phyloP scores from a whole-genome alignment of 1,140 invertebrate species.

The Rhizoglyphus robini region DNA sequence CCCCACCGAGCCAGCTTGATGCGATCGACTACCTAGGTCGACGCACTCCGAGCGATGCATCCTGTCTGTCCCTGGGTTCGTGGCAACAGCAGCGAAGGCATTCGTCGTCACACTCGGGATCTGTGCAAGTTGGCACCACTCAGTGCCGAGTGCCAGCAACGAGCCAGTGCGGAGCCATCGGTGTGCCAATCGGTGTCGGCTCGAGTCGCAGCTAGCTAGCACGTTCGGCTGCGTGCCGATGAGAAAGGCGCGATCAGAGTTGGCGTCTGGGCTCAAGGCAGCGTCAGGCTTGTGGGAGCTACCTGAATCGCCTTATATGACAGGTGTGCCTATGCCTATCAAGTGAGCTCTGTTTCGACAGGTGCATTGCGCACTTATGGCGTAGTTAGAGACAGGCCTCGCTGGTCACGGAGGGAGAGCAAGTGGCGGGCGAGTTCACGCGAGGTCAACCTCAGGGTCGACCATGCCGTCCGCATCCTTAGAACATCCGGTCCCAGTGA shows the following conservation, averaged over 20 bases:
- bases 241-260: too few relatives aligned
- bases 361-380: neutral
- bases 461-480: neutral
- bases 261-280: neutral
- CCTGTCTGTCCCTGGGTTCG: too few relatives aligned
- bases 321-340: neutral
- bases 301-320: neutral
- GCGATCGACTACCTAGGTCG: too few relatives aligned
- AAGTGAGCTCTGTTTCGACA: neutral
- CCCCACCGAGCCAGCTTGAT: neutral
- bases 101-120: too few relatives aligned
- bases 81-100: neutral
- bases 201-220: too few relatives aligned
- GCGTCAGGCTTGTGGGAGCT: too few relatives aligned
- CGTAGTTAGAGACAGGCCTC: neutral
- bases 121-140: too few relatives aligned
- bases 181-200: too few relatives aligned
- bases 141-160: neutral
- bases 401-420: neutral
- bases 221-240: too few relatives aligned
- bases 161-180: neutral
- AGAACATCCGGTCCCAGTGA: neutral
- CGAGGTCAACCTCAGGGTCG: neutral
- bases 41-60: too few relatives aligned
- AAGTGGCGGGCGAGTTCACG: neutral